These are phyloP conservation scores for Clostera curtula DNA, from an alignment of 2,888 invertebrate genomes.

Conservation along the genomic window DNA sequence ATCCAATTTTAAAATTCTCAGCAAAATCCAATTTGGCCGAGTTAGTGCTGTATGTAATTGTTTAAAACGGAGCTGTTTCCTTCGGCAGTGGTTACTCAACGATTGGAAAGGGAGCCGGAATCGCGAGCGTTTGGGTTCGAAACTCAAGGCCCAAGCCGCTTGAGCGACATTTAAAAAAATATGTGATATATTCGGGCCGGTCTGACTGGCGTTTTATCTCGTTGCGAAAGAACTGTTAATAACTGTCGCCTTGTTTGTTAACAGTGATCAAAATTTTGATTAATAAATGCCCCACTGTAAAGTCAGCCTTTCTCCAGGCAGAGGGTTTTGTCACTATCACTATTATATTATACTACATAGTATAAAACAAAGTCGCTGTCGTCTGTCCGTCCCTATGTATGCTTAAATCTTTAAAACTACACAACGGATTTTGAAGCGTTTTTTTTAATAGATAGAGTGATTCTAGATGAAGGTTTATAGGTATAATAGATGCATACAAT, in stretches of 20 bases:
- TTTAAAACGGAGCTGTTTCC: slow-evolving; percentile 37
- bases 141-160: slow-evolving; percentile 46
- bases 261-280: slow-evolving; percentile 8
- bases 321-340: too few species aligned
- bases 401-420: too few species aligned
- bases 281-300: too few species aligned
- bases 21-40: slow-evolving; percentile 22
- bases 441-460: too few species aligned
- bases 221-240: slow-evolving; percentile 17
- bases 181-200: slow-evolving; percentile 26
- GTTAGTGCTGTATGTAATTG: slow-evolving; percentile 31
- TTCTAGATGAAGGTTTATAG: too few species aligned
- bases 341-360: too few species aligned
- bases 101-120: slow-evolving; percentile 66
- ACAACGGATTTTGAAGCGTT: too few species aligned
- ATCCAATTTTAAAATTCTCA: neutral
- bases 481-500: too few species aligned
- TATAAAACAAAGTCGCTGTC: too few species aligned
- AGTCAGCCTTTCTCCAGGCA: too few species aligned
- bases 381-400: too few species aligned
- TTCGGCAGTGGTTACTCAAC: slow-evolving; percentile 34
- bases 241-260: slow-evolving; percentile 7
- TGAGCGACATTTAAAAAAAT: slow-evolving; percentile 42
- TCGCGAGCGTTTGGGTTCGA: slow-evolving; percentile 35
- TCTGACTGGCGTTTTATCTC: slow-evolving; percentile 24